Conservation (phyloP, 2,888 invertebrate species). For the Microdon myrmicae region DNA sequence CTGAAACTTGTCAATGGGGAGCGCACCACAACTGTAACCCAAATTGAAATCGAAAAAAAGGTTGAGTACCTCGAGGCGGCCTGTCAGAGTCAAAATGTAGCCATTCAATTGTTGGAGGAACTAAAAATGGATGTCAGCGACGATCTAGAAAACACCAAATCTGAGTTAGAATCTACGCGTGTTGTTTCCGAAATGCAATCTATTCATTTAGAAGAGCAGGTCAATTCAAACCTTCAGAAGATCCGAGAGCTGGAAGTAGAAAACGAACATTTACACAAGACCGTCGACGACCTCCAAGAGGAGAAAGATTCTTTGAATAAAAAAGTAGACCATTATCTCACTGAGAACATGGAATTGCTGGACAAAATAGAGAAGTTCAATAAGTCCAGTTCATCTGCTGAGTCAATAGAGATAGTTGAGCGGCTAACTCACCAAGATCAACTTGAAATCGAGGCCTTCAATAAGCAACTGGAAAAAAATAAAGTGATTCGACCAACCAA, state of each 20-base stretch:
- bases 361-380: slow-evolving; percentile 80
- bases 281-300: slow-evolving; percentile 70
- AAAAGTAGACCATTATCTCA: slow-evolving; percentile 74
- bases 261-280: slow-evolving; percentile 60
- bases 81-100: slow-evolving; percentile 57
- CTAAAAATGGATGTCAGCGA: slow-evolving; percentile 76
- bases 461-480: slow-evolving; percentile 66
- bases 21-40: slow-evolving; percentile 68
- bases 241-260: slow-evolving; percentile 66
- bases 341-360: slow-evolving; percentile 79
- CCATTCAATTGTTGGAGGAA: slow-evolving; percentile 65
- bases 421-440: slow-evolving; percentile 77
- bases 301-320: slow-evolving; percentile 73
- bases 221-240: slow-evolving; percentile 70
- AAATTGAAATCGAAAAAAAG: slow-evolving; percentile 42
- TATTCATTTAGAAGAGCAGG: slow-evolving; percentile 82
- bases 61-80: slow-evolving; percentile 56
- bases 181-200: slow-evolving; percentile 83
- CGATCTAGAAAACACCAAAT: slow-evolving; percentile 70
- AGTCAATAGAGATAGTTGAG: slow-evolving; percentile 81
- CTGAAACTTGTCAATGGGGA: slow-evolving; percentile 77
- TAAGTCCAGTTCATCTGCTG: slow-evolving; percentile 77
- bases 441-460: slow-evolving; percentile 75
- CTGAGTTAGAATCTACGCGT: slow-evolving; percentile 73
- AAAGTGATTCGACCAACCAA: slow-evolving; percentile 26